Conservation (phyloP, 2,113 vertebrate species). For the Chloroceryle aenea region DNA sequence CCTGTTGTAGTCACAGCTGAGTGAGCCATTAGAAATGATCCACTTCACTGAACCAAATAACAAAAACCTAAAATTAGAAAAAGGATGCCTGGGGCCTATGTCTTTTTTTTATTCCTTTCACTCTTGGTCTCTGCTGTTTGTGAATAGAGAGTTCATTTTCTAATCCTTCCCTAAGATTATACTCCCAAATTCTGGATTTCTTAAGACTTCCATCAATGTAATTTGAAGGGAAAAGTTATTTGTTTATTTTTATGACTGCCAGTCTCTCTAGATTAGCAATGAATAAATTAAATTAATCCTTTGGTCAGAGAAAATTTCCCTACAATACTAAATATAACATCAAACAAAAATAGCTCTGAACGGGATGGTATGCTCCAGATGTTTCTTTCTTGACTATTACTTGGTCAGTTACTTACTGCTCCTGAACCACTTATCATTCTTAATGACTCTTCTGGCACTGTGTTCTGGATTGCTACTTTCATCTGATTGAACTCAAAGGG, state of each 20-base stretch:
- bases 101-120: not conserved
- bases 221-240: not conserved
- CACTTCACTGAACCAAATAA: constrained; percentile 32
- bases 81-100: not conserved
- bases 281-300: not conserved
- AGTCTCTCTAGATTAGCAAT: not conserved
- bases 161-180: not conserved
- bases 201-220: not conserved
- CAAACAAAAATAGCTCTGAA: not conserved
- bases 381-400: not conserved
- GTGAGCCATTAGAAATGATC: constrained; percentile 11
- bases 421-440: not conserved
- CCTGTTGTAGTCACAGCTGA: not conserved
- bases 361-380: not conserved
- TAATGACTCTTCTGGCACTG: not conserved
- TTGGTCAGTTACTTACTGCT: not conserved
- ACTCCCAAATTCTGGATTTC: not conserved
- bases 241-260: constrained; percentile 27
- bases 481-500: not conserved
- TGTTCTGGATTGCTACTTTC: not conserved
- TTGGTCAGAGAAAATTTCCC: not conserved
- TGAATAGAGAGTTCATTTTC: constrained; percentile 23
- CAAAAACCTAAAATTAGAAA: constrained; percentile 33
- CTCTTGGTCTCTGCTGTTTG: not conserved
- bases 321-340: not conserved